Evolutionary conservation across 2,888 invertebrate species (phyloP), one percentile per base, ranked within the genome.

Genomic region (Morpho deidamia): DNA sequence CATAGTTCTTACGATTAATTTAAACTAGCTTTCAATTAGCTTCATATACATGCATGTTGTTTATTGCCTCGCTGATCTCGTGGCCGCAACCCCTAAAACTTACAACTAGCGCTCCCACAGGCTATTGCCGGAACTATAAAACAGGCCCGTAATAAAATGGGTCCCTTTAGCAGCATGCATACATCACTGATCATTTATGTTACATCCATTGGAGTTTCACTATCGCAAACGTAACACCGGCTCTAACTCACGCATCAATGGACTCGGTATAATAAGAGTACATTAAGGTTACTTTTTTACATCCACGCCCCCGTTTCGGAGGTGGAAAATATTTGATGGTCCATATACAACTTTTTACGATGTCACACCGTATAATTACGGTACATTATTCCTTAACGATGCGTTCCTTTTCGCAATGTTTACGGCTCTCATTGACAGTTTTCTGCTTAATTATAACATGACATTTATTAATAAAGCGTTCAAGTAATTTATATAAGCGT

Each of bases 41-140:
- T 14, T 14, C 1, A 14, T 14, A 2, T 14, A 23, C 5, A 23
- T 23, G 23, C 5, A 23, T 4, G 23, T 23, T 23, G 3, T 23
- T n/a, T 12, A 41, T 35, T 33, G 12, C 32, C 40, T n/a, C 68
- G 65, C 66, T 33, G 0, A 14, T 64, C 64, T 68, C 47, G 9
- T 66, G 62, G 74, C 83, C 73, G 57, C 59, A 79, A 73, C 76
- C 72, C 73, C 78, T 79, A 79, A 78, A 84, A 79, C 80, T 80
- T 74, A 78, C 83, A 79, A 78, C 76, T 78, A 79, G 76, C 70
- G 78, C 73, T 73, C 68, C 75, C 69, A 67, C 69, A 70, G 76
- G 74, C 75, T 76, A 76, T 82, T 74, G 74, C 68, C 70, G 72
- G 74, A 76, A 79, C 85, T 81, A 85, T 87, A 87, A 84, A 84